These are phyloP conservation scores for Gadopsis bispinosus DNA, from an alignment of 2,797 vertebrate species.

Conservation along the genomic window DNA sequence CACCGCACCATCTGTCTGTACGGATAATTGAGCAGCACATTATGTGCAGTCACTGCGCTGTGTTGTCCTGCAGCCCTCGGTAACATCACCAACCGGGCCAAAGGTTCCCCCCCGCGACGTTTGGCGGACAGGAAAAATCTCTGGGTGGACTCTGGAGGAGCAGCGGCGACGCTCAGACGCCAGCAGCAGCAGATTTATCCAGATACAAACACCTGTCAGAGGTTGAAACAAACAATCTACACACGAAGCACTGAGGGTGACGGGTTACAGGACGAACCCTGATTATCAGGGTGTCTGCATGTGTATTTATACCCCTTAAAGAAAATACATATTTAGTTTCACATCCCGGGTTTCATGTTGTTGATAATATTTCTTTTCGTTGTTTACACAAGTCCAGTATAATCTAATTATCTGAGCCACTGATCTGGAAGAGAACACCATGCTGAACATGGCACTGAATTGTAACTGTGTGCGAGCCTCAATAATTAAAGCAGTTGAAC, in stretches of 20 bases:
- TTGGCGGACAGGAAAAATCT: constrained; percentile 17
- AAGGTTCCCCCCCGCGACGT: constrained; percentile 38
- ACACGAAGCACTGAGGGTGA: too few species aligned
- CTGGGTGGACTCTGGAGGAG: neutral
- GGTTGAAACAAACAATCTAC: too few species aligned
- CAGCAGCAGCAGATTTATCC: neutral
- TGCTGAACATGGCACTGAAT: neutral
- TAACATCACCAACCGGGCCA: constrained; percentile 41
- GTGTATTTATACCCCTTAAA: neutral
- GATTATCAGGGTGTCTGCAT: neutral
- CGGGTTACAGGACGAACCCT: too few species aligned
- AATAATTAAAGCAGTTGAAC: constrained; percentile 14
- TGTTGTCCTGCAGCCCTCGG: constrained; percentile 54
- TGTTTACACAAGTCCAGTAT: constrained; percentile 4
- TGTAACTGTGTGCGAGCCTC: neutral
- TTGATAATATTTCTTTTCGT: neutral
- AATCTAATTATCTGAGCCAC: constrained; percentile 24
- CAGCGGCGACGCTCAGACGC: neutral
- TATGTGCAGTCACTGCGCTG: constrained; percentile 49
- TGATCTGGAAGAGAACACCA: constrained; percentile 24
- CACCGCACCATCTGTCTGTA: constrained; percentile 56
- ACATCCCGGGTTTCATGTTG: neutral
- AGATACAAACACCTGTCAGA: too few species aligned
- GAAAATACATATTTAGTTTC: neutral
- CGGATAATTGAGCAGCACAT: constrained; percentile 65